These are phyloP conservation scores for Apamea crenata DNA, from an alignment of 2,888 invertebrate genomes.

Conservation along the genomic window DNA sequence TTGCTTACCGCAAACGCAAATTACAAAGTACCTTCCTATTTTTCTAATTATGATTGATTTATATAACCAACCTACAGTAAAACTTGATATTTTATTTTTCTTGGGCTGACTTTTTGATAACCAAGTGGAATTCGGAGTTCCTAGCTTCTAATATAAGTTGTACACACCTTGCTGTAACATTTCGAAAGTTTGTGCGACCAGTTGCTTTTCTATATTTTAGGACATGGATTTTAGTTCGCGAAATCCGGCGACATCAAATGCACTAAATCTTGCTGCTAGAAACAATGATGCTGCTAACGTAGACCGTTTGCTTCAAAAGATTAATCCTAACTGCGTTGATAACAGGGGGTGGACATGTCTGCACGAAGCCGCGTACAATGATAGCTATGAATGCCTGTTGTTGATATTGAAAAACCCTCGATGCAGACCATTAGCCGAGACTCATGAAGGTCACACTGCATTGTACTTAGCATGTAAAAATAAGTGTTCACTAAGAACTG, in stretches of 20 bases:
- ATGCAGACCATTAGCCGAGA: conserved; percentile 81
- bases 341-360: conserved; percentile 90
- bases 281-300: conserved; percentile 81
- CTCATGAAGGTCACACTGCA: conserved; percentile 88
- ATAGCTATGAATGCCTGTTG: conserved; percentile 81
- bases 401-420: conserved; percentile 80
- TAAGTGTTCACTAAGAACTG: conserved; percentile 78
- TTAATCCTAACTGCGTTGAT: conserved; percentile 87
- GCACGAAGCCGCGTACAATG: conserved; percentile 87
- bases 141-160: background rate
- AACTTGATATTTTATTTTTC: background rate
- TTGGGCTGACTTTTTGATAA: background rate
- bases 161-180: conserved; percentile 1
- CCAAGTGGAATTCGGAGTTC: conserved; percentile 16
- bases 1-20: background rate
- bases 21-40: conserved; percentile 10
- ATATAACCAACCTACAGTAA: background rate
- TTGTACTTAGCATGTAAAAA: conserved; percentile 85
- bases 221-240: conserved; percentile 88
- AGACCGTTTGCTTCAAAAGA: conserved; percentile 80
- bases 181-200: conserved; percentile 27
- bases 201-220: conserved; percentile 15
- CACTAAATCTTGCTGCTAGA: conserved; percentile 86
- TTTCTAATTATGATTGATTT: background rate
- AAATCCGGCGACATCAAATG: conserved; percentile 87